Evolutionary conservation across 2,797 vertebrate genomes (phyloP).

Genomic region (Crypturellus tataupa): DNA sequence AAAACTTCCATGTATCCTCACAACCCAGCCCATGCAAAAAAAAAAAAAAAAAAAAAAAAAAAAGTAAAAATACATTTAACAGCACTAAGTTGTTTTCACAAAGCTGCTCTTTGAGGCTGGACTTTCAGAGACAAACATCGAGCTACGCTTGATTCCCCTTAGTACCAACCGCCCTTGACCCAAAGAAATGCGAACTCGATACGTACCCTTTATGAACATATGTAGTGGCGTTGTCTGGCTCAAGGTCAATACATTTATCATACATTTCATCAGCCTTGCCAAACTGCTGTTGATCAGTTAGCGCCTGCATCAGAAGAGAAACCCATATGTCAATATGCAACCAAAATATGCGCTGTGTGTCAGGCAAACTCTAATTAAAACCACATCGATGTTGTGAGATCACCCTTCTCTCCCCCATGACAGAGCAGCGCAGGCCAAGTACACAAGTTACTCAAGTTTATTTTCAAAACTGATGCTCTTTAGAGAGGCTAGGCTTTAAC

Average conservation of each 20-base stretch:
- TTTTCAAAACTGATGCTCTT: neutral
- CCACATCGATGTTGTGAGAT: accelerated
- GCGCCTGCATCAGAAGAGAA: slow-evolving; percentile 84
- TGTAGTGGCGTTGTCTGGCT: slow-evolving; percentile 98
- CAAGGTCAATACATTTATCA: slow-evolving; percentile 97
- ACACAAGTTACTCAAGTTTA: neutral
- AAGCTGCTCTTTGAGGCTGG: neutral
- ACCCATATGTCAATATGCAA: slow-evolving; percentile 6
- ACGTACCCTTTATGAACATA: slow-evolving; percentile 99
- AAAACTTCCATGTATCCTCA: neutral
- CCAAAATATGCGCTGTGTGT: neutral
- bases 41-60: neutral
- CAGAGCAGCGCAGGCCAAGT: neutral
- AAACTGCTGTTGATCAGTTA: slow-evolving; percentile 99
- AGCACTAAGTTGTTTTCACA: neutral
- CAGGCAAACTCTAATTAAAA: slow-evolving; percentile 21
- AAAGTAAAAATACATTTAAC: neutral
- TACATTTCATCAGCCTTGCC: slow-evolving; percentile 99
- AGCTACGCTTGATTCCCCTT: neutral
- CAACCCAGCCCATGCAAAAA: neutral
- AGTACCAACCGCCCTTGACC: neutral
- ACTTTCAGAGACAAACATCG: neutral
- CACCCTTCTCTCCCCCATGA: neutral
- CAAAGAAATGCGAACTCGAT: neutral
- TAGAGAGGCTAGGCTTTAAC: neutral